phyloP scores from a whole-genome alignment of 1,140 invertebrate genomes.

The Dufourea novaeangliae region DNA sequence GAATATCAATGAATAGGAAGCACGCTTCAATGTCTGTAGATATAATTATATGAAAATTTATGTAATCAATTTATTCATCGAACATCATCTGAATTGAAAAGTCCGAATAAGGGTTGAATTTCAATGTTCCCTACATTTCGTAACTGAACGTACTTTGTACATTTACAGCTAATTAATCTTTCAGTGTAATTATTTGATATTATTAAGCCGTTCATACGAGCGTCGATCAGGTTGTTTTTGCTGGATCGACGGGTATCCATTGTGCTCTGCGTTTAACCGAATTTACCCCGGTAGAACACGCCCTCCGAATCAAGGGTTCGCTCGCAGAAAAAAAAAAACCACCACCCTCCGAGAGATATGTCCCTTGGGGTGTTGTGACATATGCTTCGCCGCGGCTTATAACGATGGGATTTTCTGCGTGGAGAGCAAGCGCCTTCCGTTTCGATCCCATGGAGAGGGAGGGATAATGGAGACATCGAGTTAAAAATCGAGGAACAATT shows the following conservation, averaged over 20 bases:
- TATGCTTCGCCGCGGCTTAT: slow-evolving; percentile 53
- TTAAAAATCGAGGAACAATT: neutral
- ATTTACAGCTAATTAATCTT: no score
- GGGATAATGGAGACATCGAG: neutral
- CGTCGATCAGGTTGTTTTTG: slow-evolving; percentile 10
- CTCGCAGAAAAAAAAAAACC: slow-evolving; percentile 56
- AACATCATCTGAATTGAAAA: no score
- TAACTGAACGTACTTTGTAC: no score
- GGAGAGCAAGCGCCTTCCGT: neutral
- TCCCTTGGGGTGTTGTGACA: slow-evolving; percentile 59
- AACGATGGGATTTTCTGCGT: slow-evolving; percentile 42
- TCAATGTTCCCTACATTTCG: no score
- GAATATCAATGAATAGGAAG: no score
- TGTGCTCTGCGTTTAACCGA: slow-evolving; percentile 57
- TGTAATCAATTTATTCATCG: no score
- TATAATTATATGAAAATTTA: no score
- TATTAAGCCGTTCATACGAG: neutral
- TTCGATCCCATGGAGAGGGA: neutral
- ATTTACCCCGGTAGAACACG: slow-evolving; percentile 62
- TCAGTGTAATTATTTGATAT: neutral
- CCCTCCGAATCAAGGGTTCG: slow-evolving; percentile 56
- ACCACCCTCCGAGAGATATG: slow-evolving; percentile 41
- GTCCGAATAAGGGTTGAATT: no score
- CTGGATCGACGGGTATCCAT: slow-evolving; percentile 28
- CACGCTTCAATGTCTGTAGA: no score